These are phyloP conservation scores for Diploptera punctata DNA, from an alignment of 2,888 invertebrate species.

Conservation along the genomic window DNA sequence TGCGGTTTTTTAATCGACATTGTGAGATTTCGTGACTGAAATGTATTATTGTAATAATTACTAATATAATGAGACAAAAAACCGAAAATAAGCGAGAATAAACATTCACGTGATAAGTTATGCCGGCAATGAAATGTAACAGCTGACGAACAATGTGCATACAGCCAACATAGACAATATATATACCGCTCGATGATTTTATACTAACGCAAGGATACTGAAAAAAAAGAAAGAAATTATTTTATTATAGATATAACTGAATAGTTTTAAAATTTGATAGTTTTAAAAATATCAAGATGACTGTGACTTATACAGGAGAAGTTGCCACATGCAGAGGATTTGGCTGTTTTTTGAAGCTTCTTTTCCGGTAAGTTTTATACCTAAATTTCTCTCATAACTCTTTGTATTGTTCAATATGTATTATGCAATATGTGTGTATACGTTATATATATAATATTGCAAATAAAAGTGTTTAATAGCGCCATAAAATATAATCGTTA, in stretches of 20 bases:
- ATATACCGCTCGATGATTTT: too few species aligned
- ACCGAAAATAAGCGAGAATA: neutral
- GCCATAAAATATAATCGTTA: too few species aligned
- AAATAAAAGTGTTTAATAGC: too few species aligned
- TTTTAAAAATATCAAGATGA: constrained; percentile 63
- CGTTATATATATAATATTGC: too few species aligned
- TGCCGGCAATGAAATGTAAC: neutral
- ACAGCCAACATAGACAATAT: too few species aligned
- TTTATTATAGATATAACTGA: neutral
- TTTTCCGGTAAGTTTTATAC: constrained; percentile 75
- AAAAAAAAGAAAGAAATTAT: neutral
- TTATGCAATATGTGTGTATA: too few species aligned
- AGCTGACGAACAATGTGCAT: neutral
- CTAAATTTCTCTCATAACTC: too few species aligned
- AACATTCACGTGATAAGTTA: neutral
- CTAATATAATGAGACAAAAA: neutral
- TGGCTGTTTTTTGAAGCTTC: constrained; percentile 85
- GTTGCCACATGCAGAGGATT: constrained; percentile 86
- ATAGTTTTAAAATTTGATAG: neutral
- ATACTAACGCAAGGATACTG: neutral
- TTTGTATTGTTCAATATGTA: too few species aligned
- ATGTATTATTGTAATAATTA: neutral
- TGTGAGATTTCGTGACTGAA: too few species aligned
- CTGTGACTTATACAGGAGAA: constrained; percentile 84
- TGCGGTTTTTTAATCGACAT: neutral